Base-by-base conservation (phyloP, 1,140 invertebrate genomes). In the Aporrectodea caliginosa region DNA sequence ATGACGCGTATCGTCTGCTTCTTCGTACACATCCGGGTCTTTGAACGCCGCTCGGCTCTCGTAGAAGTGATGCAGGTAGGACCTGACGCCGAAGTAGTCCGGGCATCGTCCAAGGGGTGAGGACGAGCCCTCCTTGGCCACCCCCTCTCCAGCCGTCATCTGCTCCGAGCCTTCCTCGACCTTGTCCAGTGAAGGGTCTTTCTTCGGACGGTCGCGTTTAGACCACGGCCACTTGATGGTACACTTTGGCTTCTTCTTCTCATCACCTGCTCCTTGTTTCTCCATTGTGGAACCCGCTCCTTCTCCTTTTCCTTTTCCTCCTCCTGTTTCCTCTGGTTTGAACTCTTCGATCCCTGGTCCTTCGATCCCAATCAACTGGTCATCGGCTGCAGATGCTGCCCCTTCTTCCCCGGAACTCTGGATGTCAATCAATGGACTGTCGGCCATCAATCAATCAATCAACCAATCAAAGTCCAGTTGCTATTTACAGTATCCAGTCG, bases 81-180 rank as follows among this genome's bases (percentile, higher is more conserved):
- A 58, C 6, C 43, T 6, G 43, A 58, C 43, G 43, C 43, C 43
- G 43, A 58, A 58, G 43, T 58, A 58, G 22, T 58, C 43, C 6
- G 43, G 43, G 43, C 43, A 58, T 22, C 43, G 43, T 58, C 43
- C 6, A 58, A 22, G 6, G 43, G 43, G 43, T 22, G 43, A 58
- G 43, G 43, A 6, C 6, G 6, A 6, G 43, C 43, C 43, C 6
- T 22, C 43, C 6, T 22, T 22, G 43, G 6, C 43, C 6, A 6
- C 43, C 43, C 77, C 69, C 16, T 29, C 58, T 0, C 35, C 43
- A 1, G 0, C 33, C 75, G 30, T 32, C 75, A 35, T 1, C 43
- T 58, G 43, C 31, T 78, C 77, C 75, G 30, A 32, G 68, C 71
- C 77, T 69, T 78, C 77, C 58, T 78, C 77, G 68, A 78, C 68